These are phyloP conservation scores for Arctopsyche grandis DNA, from an alignment of 1,140 invertebrate genomes.

Conservation along the genomic window DNA sequence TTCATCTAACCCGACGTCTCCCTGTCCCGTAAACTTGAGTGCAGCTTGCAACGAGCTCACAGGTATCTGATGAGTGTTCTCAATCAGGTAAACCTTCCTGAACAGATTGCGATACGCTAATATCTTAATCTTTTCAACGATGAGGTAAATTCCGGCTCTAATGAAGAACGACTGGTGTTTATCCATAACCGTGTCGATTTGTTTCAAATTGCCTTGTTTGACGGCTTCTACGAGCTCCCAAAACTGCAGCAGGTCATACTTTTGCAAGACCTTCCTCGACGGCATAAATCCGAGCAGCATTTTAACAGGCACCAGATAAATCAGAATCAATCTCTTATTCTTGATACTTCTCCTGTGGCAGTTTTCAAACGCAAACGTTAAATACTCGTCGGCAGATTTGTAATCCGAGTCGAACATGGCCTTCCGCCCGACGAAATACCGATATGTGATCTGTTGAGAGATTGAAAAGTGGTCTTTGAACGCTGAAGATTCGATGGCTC, in stretches of 20 bases:
- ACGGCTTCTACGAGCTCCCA: slow-evolving; percentile 88
- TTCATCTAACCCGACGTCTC: slow-evolving; percentile 91
- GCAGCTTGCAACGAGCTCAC: slow-evolving; percentile 84
- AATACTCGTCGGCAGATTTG: slow-evolving; percentile 88
- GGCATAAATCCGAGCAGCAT: slow-evolving; percentile 96
- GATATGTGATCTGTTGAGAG: slow-evolving; percentile 92
- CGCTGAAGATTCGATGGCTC: slow-evolving; percentile 92
- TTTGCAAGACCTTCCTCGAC: slow-evolving; percentile 78
- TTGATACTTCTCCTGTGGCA: slow-evolving; percentile 84
- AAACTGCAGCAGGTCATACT: slow-evolving; percentile 93
- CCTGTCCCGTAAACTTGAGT: slow-evolving; percentile 81
- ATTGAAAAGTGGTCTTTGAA: slow-evolving; percentile 90
- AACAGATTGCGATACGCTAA: slow-evolving; percentile 97
- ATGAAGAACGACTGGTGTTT: slow-evolving; percentile 93
- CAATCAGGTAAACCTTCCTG: slow-evolving; percentile 90
- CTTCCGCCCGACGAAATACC: slow-evolving; percentile 96
- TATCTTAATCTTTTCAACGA: slow-evolving; percentile 95
- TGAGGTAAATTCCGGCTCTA: slow-evolving; percentile 93
- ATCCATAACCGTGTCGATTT: slow-evolving; percentile 86
- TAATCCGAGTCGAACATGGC: slow-evolving; percentile 99
- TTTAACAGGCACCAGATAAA: slow-evolving; percentile 96
- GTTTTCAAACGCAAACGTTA: slow-evolving; percentile 92
- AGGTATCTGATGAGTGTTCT: slow-evolving; percentile 91
- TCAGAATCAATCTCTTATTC: slow-evolving; percentile 94
- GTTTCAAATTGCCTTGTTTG: slow-evolving; percentile 87